Evolutionary conservation across 2,888 invertebrate species (phyloP).

Genomic region (Microctonus brassicae): DNA sequence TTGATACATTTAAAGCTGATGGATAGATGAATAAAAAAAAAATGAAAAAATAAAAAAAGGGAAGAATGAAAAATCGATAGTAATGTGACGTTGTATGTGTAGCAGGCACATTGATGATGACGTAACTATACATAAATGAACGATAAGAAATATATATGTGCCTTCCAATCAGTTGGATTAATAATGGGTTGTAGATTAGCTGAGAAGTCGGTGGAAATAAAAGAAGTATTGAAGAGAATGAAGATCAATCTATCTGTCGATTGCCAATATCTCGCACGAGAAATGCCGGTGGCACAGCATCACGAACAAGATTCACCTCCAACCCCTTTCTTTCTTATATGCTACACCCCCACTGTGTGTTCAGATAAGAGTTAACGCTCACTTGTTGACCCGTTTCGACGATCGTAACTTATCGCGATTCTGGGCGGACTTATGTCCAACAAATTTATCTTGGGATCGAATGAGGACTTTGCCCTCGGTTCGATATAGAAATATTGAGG

Average conservation of each 20-base stretch:
- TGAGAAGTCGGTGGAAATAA: not conserved
- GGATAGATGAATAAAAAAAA: not conserved
- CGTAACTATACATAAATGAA: not conserved
- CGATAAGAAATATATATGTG: not conserved
- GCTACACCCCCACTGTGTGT: conserved; percentile 10
- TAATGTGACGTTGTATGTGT: not conserved
- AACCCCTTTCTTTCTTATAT: not conserved
- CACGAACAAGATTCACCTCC: conserved; percentile 48
- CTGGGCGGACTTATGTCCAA: conserved; percentile 30
- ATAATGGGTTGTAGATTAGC: not conserved
- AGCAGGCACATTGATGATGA: not conserved
- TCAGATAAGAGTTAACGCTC: conserved; percentile 62
- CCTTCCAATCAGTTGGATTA: not conserved
- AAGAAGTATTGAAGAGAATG: not conserved
- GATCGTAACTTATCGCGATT: conserved; percentile 37
- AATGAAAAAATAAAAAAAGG: too few species aligned
- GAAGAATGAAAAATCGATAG: not conserved
- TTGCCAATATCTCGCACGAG: conserved; percentile 57
- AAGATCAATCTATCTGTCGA: conserved; percentile 53
- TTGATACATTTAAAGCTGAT: conserved; percentile 14
- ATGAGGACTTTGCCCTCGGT: conserved; percentile 18
- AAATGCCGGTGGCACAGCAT: conserved; percentile 40
- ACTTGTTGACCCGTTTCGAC: conserved; percentile 60
- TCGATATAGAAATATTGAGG: conserved; percentile 33
- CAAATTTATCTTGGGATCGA: conserved; percentile 37